Conservation (phyloP, 1,140 invertebrate genomes). For the Drosophila prosaltans region DNA sequence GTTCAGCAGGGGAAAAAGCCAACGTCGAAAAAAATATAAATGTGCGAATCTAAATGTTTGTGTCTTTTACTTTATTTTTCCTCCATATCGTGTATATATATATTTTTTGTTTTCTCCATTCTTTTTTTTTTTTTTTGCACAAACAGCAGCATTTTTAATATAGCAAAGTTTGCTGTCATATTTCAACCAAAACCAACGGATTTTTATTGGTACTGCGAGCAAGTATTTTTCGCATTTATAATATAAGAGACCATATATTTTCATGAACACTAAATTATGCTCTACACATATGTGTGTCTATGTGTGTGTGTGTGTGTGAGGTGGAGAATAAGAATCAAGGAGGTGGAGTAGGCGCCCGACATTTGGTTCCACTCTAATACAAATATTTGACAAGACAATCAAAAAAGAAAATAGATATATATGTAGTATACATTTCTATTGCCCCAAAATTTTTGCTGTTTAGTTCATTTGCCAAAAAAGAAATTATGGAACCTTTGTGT, state of each 20-base stretch:
- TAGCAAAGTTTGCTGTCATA: conserved; percentile 65
- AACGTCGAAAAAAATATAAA: conserved; percentile 47
- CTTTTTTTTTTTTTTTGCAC: conserved; percentile 63
- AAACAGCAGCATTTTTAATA: conserved; percentile 79
- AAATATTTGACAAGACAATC: conserved; percentile 36
- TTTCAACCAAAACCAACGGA: conserved; percentile 11
- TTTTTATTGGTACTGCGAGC: conserved; percentile 63
- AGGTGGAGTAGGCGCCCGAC: conserved; percentile 45
- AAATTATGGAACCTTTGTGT: conserved; percentile 35
- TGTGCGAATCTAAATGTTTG: conserved; percentile 71
- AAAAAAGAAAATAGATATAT: background rate
- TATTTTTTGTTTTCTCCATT: background rate
- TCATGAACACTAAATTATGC: conserved; percentile 74
- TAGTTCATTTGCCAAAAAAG: background rate
- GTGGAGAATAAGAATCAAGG: conserved; percentile 1
- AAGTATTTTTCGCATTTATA: conserved; percentile 79
- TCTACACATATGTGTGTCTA: conserved; percentile 3
- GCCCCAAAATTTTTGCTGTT: conserved; percentile 1
- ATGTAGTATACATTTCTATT: background rate
- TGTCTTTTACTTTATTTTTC: background rate
- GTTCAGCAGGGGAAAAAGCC: conserved; percentile 41
- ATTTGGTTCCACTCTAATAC: conserved; percentile 13
- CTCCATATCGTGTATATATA: conserved; percentile 9
- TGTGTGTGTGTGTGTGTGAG: background rate
- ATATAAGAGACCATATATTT: conserved; percentile 67